Conservation (phyloP, 2,797 vertebrate genomes). For the Emys orbicularis region DNA sequence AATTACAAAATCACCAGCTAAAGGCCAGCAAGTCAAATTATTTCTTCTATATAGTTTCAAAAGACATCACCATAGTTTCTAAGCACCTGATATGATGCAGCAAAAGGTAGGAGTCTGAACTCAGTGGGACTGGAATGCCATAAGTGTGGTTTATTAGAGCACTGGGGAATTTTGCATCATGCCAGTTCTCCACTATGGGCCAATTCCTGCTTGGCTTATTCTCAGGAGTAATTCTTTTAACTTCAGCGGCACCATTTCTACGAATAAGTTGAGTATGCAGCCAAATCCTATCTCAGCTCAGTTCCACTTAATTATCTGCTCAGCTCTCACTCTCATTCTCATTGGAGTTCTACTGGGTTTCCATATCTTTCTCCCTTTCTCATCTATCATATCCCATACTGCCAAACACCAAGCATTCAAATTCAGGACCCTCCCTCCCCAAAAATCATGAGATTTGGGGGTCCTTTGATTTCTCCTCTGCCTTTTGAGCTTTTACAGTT, state of each 20-base stretch:
- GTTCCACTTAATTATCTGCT: neutral
- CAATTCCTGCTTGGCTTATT: neutral
- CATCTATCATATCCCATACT: neutral
- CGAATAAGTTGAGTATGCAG: neutral
- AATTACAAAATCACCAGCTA: neutral
- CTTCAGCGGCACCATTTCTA: neutral
- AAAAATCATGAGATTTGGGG: neutral
- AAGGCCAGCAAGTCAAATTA: neutral
- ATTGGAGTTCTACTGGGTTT: neutral
- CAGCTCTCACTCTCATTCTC: neutral
- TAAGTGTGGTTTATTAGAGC: neutral
- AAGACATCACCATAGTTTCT: neutral
- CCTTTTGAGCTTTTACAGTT: neutral
- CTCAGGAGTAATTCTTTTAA: neutral
- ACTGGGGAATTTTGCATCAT: neutral
- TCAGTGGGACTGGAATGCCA: neutral
- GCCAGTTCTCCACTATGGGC: neutral
- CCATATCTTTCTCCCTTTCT: neutral
- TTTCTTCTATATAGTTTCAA: neutral
- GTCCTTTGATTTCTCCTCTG: neutral
- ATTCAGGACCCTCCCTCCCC: neutral
- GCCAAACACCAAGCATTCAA: neutral
- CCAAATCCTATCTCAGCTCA: neutral
- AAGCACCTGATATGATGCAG: neutral
- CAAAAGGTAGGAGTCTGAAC: neutral